Evolutionary conservation across 2,888 invertebrate genomes (phyloP).

Genomic region (Nebria brevicollis): DNA sequence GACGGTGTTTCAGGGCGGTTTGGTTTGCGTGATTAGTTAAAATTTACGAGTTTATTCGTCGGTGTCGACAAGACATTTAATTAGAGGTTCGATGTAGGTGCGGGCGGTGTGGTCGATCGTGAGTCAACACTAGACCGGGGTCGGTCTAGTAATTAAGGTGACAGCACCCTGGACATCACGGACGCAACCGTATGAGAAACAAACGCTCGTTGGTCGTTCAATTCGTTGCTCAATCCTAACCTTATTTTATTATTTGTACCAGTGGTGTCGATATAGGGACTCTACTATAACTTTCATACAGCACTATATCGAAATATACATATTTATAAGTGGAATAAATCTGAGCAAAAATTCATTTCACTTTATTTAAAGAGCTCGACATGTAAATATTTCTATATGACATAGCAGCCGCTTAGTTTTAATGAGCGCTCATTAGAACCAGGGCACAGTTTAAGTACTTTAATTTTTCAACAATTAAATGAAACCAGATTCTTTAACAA

Average conservation of each 20-base stretch:
- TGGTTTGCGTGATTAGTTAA: constrained; percentile 46
- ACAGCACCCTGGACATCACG: constrained; percentile 50
- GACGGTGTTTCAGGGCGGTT: too few relatives aligned
- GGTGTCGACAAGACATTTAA: constrained; percentile 60
- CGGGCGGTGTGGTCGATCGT: constrained; percentile 52
- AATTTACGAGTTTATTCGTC: constrained; percentile 59
- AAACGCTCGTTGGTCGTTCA: background rate
- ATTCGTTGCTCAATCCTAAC: background rate
- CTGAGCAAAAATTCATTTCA: too few relatives aligned
- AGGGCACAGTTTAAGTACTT: too few relatives aligned
- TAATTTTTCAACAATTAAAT: too few relatives aligned
- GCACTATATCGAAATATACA: too few relatives aligned
- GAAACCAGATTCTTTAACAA: too few relatives aligned
- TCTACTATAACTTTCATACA: too few relatives aligned
- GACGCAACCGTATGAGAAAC: constrained; percentile 3
- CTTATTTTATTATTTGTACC: background rate
- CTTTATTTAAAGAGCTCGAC: too few relatives aligned
- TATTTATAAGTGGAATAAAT: too few relatives aligned
- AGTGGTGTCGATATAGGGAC: background rate
- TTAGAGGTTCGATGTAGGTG: constrained; percentile 59
- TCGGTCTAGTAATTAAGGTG: constrained; percentile 57
- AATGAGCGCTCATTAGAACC: too few relatives aligned
- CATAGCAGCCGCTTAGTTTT: too few relatives aligned
- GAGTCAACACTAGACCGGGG: constrained; percentile 55
- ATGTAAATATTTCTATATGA: too few relatives aligned